These are phyloP conservation scores for Malachius bipustulatus DNA, from an alignment of 2,888 invertebrate species.

Conservation along the genomic window DNA sequence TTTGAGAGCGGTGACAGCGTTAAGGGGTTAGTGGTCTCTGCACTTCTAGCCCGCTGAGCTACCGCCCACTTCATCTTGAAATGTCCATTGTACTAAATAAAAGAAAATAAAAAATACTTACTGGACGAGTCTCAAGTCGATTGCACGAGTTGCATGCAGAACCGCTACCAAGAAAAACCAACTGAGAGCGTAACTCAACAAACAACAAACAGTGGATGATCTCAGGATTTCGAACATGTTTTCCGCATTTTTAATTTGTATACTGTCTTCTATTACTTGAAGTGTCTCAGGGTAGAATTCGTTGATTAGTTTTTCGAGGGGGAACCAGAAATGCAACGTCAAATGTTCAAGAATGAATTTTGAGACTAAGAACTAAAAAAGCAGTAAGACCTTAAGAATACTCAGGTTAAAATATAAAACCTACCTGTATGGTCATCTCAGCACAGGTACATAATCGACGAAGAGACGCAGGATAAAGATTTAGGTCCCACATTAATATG, in stretches of 20 bases:
- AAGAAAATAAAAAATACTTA: no score
- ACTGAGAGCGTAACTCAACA: slow-evolving; percentile 28
- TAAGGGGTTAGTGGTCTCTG: no score
- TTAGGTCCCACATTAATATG: slow-evolving; percentile 29
- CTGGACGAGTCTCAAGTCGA: slow-evolving; percentile 19
- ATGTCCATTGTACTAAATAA: no score
- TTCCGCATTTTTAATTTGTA: slow-evolving; percentile 18
- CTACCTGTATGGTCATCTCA: slow-evolving; percentile 26
- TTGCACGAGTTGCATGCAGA: slow-evolving; percentile 24
- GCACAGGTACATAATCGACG: slow-evolving; percentile 24
- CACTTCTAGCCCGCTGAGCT: no score
- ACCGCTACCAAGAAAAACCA: slow-evolving; percentile 24
- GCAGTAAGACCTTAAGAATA: slow-evolving; percentile 7
- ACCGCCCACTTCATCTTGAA: no score
- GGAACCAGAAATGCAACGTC: slow-evolving; percentile 33
- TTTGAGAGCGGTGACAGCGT: no score
- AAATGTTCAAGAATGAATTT: slow-evolving; percentile 30
- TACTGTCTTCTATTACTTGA: slow-evolving; percentile 20
- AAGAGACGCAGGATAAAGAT: slow-evolving; percentile 27
- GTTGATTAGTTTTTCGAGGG: slow-evolving; percentile 26
- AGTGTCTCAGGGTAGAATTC: slow-evolving; percentile 22
- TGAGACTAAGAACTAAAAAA: slow-evolving; percentile 27
- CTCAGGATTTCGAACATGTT: slow-evolving; percentile 21
- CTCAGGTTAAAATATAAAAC: slow-evolving; percentile 3
- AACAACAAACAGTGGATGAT: slow-evolving; percentile 19